Percentiles rank a stretch among this genome's conserved stretches.
Evolutionary conservation across 2,888 invertebrate species (phyloP).

Genomic region (Ichneumoninae sp.): DNA sequence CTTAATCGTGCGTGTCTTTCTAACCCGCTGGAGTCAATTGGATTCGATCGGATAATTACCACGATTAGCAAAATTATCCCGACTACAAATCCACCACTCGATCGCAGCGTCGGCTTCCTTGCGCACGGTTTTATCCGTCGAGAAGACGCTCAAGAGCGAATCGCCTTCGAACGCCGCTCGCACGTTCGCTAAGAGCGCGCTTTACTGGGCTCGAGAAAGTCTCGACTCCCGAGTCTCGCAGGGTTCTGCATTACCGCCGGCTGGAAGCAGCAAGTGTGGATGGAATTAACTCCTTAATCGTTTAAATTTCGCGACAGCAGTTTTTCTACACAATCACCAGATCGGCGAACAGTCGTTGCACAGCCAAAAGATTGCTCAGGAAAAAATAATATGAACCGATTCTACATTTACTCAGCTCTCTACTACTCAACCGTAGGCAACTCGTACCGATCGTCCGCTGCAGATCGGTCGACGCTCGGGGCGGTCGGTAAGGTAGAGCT

Average conservation of each 20-base stretch:
- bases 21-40: slow-evolving; percentile 37
- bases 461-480: slow-evolving; percentile 9
- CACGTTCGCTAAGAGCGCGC: slow-evolving; percentile 2
- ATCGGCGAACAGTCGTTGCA: not conserved
- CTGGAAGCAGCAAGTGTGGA: slow-evolving; percentile 2
- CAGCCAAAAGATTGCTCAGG: not conserved
- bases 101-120: not conserved
- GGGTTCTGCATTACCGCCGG: slow-evolving; percentile 49
- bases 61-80: slow-evolving; percentile 41
- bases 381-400: not conserved
- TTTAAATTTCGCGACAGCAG: not conserved
- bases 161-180: not conserved
- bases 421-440: slow-evolving; percentile 12
- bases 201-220: not conserved
- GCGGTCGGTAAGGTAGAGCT: slow-evolving; percentile 59
- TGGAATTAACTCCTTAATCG: not conserved
- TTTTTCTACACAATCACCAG: not conserved
- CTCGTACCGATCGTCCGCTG: slow-evolving; percentile 32
- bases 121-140: slow-evolving; percentile 14
- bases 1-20: slow-evolving; percentile 41
- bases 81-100: slow-evolving; percentile 23
- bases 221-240: not conserved
- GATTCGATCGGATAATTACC: slow-evolving; percentile 46
- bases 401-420: not conserved
- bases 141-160: not conserved